phyloP scores from a whole-genome alignment of 2,113 vertebrate species.

The Narcine bancroftii region DNA sequence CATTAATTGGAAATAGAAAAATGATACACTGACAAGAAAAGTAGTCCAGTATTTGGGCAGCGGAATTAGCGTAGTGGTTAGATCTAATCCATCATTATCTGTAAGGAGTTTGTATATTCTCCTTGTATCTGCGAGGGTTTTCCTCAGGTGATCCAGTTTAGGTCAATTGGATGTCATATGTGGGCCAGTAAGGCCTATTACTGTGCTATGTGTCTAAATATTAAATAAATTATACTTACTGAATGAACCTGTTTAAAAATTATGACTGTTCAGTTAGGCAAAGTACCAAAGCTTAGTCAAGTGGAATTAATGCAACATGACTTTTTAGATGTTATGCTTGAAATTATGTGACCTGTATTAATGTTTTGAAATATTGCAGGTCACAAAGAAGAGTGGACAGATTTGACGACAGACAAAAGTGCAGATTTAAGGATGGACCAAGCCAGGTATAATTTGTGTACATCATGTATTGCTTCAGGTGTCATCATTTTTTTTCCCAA shows the following conservation, averaged over 20 bases:
- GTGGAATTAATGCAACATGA: background rate
- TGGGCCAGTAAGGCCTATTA: too few species aligned
- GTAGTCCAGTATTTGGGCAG: too few species aligned
- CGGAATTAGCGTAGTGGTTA: too few species aligned
- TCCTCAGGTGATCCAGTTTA: too few species aligned
- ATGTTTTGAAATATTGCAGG: constrained; percentile 12
- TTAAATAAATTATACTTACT: too few species aligned
- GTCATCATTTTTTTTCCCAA: background rate
- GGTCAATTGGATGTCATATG: too few species aligned
- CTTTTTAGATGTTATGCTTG: background rate
- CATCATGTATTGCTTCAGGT: background rate
- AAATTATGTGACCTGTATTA: background rate
- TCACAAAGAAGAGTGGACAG: background rate
- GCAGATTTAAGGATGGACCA: constrained; percentile 17
- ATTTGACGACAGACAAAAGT: background rate
- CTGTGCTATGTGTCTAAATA: too few species aligned
- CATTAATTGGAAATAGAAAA: background rate
- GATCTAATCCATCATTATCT: too few species aligned
- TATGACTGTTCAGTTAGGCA: background rate
- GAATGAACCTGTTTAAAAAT: background rate
- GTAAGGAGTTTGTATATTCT: too few species aligned
- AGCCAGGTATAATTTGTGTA: constrained; percentile 19
- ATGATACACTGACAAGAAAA: background rate
- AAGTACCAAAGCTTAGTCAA: background rate
- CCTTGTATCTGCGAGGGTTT: too few species aligned